phyloP scores from a whole-genome alignment of 2,888 invertebrate genomes.

The Emmelina monodactyla region DNA sequence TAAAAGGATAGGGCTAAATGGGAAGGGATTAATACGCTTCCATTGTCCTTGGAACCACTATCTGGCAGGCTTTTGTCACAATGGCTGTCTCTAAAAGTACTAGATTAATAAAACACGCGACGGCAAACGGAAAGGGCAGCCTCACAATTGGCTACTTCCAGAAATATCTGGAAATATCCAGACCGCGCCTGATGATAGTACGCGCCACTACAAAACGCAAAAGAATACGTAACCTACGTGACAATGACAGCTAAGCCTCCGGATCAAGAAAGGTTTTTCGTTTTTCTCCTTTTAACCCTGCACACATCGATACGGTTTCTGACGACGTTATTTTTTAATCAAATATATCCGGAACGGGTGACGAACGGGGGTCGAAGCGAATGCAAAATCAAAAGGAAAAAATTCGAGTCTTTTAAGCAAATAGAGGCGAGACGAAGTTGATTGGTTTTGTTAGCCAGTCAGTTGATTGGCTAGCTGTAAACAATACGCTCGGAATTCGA shows the following conservation, averaged over 20 bases:
- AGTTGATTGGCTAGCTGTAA: constrained; percentile 64
- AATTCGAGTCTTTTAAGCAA: constrained; percentile 62
- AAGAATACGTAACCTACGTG: constrained; percentile 34
- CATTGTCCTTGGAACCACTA: constrained; percentile 54
- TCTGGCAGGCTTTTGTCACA: constrained; percentile 22
- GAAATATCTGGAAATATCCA: too few relatives aligned
- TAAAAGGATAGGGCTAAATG: constrained; percentile 39
- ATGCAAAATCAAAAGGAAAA: constrained; percentile 61
- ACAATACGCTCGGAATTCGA: constrained; percentile 53
- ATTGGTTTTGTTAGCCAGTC: constrained; percentile 66
- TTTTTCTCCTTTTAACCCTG: constrained; percentile 45
- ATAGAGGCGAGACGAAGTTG: constrained; percentile 66
- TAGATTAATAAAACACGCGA: constrained; percentile 49
- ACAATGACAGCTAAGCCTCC: constrained; percentile 58
- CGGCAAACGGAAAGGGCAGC: constrained; percentile 27
- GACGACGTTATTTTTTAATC: constrained; percentile 69
- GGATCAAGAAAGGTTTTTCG: constrained; percentile 43
- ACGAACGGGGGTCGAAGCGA: constrained; percentile 60
- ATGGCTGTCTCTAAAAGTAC: constrained; percentile 51
- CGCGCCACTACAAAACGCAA: constrained; percentile 41
- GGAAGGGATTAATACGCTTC: constrained; percentile 41
- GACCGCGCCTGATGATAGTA: too few relatives aligned
- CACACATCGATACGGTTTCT: constrained; percentile 51
- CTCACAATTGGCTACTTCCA: background rate
- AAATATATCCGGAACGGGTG: constrained; percentile 66